phyloP scores from a whole-genome alignment of 2,113 vertebrate genomes.

The Cinclus cinclus region DNA sequence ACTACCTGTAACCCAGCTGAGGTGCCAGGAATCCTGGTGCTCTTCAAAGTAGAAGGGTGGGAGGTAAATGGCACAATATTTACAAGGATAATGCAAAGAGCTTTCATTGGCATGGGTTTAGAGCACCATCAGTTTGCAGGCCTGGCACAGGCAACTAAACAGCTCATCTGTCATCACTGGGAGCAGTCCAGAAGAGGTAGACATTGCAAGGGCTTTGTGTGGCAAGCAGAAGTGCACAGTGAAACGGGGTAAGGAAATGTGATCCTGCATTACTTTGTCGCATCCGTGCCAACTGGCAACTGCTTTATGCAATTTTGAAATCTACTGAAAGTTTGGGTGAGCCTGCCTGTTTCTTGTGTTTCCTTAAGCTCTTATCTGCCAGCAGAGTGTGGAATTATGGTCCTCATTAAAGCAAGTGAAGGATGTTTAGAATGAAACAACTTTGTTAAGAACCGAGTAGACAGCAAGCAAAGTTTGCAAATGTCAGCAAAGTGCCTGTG shows the following conservation, averaged over 20 bases:
- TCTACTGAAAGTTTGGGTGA: background rate
- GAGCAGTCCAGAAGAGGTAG: slow-evolving; percentile 22
- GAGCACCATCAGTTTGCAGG: background rate
- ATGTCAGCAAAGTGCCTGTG: background rate
- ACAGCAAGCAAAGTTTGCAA: background rate
- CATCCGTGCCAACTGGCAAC: background rate
- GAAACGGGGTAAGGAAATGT: background rate
- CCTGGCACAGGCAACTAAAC: background rate
- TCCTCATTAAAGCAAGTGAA: background rate
- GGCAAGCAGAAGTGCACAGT: background rate
- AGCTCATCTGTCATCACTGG: slow-evolving; percentile 33
- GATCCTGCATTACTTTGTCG: background rate
- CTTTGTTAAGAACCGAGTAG: background rate
- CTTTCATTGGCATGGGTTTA: background rate
- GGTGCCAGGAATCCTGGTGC: background rate
- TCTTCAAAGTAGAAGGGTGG: background rate
- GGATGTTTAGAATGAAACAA: background rate
- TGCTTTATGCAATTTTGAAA: background rate
- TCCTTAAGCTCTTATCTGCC: background rate
- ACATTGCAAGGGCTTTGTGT: background rate
- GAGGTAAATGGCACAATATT: slow-evolving; percentile 1
- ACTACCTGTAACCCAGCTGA: background rate
- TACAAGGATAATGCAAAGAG: background rate
- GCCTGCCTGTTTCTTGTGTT: background rate
- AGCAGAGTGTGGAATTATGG: background rate